A percentile compares a stretch with the other conserved stretches of the same genome.
Conservation (phyloP, 2,888 invertebrate genomes). For the Branchipolynoe longqiensis region DNA sequence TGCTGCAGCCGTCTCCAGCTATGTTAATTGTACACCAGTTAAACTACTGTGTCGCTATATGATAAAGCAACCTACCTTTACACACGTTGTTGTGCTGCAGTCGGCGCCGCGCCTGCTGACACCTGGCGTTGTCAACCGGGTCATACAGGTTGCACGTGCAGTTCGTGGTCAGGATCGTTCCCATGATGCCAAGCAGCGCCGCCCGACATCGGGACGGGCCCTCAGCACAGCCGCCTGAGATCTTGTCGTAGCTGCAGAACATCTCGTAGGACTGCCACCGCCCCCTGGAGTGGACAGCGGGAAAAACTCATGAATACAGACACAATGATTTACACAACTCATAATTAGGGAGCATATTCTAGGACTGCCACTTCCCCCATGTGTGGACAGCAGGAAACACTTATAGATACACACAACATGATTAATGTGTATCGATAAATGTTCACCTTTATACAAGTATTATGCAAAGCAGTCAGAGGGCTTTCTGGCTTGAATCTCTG, state of each 20-base stretch:
- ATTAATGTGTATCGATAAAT: too few relatives aligned
- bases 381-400: too few relatives aligned
- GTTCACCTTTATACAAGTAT: too few relatives aligned
- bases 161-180: slow-evolving; percentile 92
- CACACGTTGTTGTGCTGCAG: slow-evolving; percentile 63
- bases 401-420: too few relatives aligned
- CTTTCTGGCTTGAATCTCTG: too few relatives aligned
- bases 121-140: slow-evolving; percentile 56
- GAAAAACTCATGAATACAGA: neutral
- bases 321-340: too few relatives aligned
- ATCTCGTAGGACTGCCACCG: slow-evolving; percentile 94
- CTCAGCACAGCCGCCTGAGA: slow-evolving; percentile 94
- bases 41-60: too few relatives aligned
- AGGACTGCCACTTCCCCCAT: too few relatives aligned
- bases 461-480: too few relatives aligned
- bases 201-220: slow-evolving; percentile 91
- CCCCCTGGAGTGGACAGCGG: slow-evolving; percentile 83
- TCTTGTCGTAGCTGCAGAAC: slow-evolving; percentile 94
- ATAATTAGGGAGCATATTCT: too few relatives aligned
- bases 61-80: slow-evolving; percentile 55
- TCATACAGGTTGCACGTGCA: slow-evolving; percentile 88
- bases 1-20: neutral
- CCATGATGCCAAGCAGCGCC: slow-evolving; percentile 93
- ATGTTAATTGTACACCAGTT: neutral
- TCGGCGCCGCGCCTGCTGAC: slow-evolving; percentile 58